phyloP scores from a whole-genome alignment of 2,888 invertebrate genomes.

The Tubiluchus corallicola region DNA sequence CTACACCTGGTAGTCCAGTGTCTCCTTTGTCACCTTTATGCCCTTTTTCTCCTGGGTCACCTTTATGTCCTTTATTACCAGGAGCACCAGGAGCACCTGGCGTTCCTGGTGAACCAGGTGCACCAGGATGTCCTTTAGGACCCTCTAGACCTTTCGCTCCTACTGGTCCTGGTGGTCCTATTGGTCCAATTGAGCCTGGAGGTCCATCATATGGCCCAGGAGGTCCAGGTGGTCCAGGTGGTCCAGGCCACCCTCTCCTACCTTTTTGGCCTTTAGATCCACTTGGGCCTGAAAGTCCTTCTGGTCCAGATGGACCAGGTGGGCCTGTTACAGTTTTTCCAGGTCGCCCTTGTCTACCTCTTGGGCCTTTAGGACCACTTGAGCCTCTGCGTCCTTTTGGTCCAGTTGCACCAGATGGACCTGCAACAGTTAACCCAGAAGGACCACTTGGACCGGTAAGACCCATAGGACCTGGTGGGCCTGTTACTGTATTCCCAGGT shows the following conservation, averaged over 20 bases:
- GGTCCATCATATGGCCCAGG: too few relatives aligned
- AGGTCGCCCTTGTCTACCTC: neutral
- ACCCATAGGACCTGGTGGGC: too few relatives aligned
- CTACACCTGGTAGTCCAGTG: neutral
- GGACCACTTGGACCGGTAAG: too few relatives aligned
- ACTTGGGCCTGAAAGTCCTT: neutral
- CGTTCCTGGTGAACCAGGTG: neutral
- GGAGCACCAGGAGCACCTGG: neutral
- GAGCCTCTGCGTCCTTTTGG: conserved; percentile 7
- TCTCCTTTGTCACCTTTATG: neutral
- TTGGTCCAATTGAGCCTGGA: neutral
- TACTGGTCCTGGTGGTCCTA: neutral
- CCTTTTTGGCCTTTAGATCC: conserved; percentile 5
- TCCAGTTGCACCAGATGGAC: neutral
- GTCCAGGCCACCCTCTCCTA: conserved; percentile 4
- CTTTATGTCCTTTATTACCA: neutral
- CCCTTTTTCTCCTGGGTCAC: neutral
- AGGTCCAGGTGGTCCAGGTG: conserved; percentile 2
- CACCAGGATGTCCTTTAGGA: conserved; percentile 9
- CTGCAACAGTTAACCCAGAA: too few relatives aligned
- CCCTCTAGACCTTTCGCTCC: conserved; percentile 16
- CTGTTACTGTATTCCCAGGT: too few relatives aligned
- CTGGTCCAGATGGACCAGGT: neutral
- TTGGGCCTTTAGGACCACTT: conserved; percentile 8
- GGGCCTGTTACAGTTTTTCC: too few relatives aligned